Base-by-base conservation (phyloP, 2,797 vertebrate species). In the Neopelma chrysocephalum region DNA sequence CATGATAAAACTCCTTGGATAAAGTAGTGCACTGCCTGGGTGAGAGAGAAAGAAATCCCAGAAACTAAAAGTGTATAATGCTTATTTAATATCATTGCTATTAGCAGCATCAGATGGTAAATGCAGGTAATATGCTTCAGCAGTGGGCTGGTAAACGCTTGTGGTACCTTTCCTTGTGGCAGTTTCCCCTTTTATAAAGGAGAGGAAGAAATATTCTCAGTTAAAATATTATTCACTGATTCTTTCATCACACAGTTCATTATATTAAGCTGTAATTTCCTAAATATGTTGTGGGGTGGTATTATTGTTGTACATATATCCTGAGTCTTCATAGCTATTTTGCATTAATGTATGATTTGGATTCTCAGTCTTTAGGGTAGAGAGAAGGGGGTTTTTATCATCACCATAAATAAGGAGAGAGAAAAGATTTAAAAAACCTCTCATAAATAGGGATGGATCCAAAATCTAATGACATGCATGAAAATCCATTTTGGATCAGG, bases 201-300 rank as follows among this genome's bases (percentile, higher is more conserved):
- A 65, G 19, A 71, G 51, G 87, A 91, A 75, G 56, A 87, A 92
- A 61, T 75, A 64, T 47, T 69, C 32, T 77, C 60, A 61, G 34
- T 85, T 76, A 53, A 90, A 72, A 64, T 68, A 36, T 82, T 72
- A 68, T 93, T 88, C 12, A 45, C 64, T 82, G 43, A 72, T 76
- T 84, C 64, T 87, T 92, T 85, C 38, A 40, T 51, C 50, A 83
- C 34, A 9, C 25, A 54, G 73, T 95, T 93, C 91, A 82, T 89
- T 87, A 73, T 40, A 57, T 64, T 89, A 93, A 88, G 53, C 58
- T 82, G 64, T 65, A 76, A 80, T 94, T 93, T 92, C 82, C 71
- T 88, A 91, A 96, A 88, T 83, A 92, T 56, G 48, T 65, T 87
- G 50, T 14, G 34, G 38, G 23, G 45, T 71, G n/a, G 32, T 79